Percentiles rank a stretch among this genome's conserved stretches.
These are phyloP conservation scores for Caenorhabditis sp. DNA, from an alignment of 2,888 invertebrate species.

Conservation along the genomic window DNA sequence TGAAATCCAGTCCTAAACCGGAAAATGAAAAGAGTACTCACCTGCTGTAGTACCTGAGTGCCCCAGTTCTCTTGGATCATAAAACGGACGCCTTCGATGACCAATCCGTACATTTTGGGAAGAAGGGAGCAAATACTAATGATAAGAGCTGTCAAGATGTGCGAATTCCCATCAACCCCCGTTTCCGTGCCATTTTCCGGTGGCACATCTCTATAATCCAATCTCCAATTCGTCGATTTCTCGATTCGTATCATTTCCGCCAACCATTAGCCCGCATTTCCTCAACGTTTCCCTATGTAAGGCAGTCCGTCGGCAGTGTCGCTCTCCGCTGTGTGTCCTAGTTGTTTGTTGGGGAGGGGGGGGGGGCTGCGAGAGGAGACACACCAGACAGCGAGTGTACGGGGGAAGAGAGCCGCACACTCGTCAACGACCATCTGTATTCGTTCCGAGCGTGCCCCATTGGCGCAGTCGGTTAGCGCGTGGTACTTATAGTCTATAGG, in stretches of 20 bases:
- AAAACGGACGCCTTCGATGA: constrained; percentile 71
- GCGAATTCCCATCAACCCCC: background rate
- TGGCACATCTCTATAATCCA: constrained; percentile 33
- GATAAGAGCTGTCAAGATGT: background rate
- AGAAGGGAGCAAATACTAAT: background rate
- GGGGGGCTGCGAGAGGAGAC: background rate
- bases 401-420: constrained; percentile 21
- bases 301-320: constrained; percentile 2
- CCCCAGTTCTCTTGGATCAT: constrained; percentile 71
- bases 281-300: constrained; percentile 11
- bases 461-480: constrained; percentile 76
- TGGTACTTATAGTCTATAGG: constrained; percentile 72
- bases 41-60: constrained; percentile 59
- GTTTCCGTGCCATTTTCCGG: constrained; percentile 46
- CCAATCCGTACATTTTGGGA: constrained; percentile 69
- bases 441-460: constrained; percentile 62
- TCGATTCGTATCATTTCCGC: background rate
- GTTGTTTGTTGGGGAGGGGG: constrained; percentile 4
- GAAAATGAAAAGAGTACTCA: constrained; percentile 13
- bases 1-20: constrained; percentile 8
- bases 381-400: constrained; percentile 37
- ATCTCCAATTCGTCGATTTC: constrained; percentile 36
- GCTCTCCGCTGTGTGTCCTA: background rate
- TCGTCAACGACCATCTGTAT: constrained; percentile 19
- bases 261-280: background rate